phyloP scores from a whole-genome alignment of 2,797 vertebrate species.

The Falco peregrinus region DNA sequence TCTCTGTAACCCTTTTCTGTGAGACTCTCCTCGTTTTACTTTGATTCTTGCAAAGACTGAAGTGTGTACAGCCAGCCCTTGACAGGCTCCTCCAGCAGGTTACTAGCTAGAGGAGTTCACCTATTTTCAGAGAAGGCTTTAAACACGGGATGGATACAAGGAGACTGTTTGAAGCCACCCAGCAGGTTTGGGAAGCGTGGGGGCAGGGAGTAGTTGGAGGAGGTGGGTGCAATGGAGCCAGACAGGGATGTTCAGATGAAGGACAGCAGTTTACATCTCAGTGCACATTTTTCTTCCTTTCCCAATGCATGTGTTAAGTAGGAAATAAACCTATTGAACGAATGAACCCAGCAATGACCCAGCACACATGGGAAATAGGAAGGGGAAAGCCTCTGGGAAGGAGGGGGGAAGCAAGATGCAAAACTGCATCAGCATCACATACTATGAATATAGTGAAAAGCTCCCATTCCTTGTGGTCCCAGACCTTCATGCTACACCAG shows the following conservation, averaged over 20 bases:
- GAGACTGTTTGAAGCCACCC: conserved; percentile 67
- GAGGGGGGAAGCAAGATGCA: neutral
- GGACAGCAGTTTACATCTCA: neutral
- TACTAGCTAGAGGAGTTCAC: conserved; percentile 66
- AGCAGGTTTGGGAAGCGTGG: conserved; percentile 40
- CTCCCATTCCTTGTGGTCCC: neutral
- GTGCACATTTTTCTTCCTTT: neutral
- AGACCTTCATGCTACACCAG: neutral
- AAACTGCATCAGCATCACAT: neutral
- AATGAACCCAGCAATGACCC: neutral
- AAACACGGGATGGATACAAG: conserved; percentile 43
- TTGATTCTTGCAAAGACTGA: conserved; percentile 69
- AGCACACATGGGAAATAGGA: neutral
- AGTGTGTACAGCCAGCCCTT: conserved; percentile 52
- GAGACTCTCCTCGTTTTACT: conserved; percentile 48
- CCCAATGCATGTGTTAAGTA: neutral
- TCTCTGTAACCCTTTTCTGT: conserved; percentile 66
- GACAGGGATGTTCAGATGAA: conserved; percentile 17
- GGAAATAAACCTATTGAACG: neutral
- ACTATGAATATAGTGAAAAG: neutral
- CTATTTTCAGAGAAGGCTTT: conserved; percentile 63
- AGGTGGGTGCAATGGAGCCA: neutral
- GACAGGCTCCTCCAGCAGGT: conserved; percentile 61
- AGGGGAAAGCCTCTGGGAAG: neutral
- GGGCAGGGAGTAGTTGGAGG: conserved; percentile 44